A percentile compares a stretch with the other conserved stretches of the same genome.
Evolutionary conservation across 2,797 vertebrate genomes (phyloP).

Genomic region (Sebastes vulpes): DNA sequence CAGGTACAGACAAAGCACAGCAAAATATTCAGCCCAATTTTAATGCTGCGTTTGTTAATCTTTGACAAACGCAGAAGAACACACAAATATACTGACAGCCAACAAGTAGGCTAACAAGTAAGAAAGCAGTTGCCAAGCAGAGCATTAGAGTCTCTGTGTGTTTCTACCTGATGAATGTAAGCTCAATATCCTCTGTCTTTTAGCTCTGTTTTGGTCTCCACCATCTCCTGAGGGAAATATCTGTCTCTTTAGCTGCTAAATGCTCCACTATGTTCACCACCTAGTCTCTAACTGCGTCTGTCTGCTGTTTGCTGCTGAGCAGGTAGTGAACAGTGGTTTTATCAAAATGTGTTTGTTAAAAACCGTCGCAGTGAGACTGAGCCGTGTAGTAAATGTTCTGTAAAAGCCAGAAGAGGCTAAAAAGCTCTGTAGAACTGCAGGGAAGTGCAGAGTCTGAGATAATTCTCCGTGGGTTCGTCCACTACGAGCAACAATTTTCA

Average conservation of each 20-base stretch:
- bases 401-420: background rate
- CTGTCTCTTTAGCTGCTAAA: background rate
- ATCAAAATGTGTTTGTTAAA: background rate
- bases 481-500: background rate
- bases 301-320: background rate
- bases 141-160: too few species aligned
- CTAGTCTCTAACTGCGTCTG: background rate
- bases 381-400: background rate
- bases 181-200: background rate
- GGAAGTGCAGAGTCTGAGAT: background rate
- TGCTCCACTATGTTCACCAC: background rate
- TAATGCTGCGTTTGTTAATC: background rate
- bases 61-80: background rate
- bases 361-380: background rate
- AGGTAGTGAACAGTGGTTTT: background rate
- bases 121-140: background rate
- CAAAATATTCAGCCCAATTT: background rate
- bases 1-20: conserved; percentile 86
- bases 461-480: background rate
- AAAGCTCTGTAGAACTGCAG: background rate
- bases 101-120: background rate
- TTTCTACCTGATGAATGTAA: background rate
- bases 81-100: too few species aligned
- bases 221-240: background rate
- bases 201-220: background rate